A percentile compares a stretch with the other conserved stretches of the same genome.
These are phyloP conservation scores for Lepus townsendii DNA, from an alignment of 2,797 vertebrate genomes.

Conservation along the genomic window DNA sequence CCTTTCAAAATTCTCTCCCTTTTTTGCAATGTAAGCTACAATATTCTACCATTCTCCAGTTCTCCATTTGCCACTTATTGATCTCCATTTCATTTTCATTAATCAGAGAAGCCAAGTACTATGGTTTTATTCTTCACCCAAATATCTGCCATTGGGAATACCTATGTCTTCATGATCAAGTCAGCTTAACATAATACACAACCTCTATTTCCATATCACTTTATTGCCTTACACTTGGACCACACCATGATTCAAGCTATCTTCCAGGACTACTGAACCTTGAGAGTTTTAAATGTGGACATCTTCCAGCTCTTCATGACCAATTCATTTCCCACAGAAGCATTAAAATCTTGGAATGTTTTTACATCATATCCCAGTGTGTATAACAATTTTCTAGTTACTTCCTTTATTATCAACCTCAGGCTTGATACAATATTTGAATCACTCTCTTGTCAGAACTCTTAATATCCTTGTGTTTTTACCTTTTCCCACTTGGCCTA, in stretches of 20 bases:
- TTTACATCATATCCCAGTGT: not conserved
- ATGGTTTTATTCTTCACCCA: not conserved
- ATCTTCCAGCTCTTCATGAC: not conserved
- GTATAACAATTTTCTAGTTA: not conserved
- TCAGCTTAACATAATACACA: not conserved
- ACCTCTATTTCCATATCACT: not conserved
- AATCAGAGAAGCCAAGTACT: not conserved
- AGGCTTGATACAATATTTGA: not conserved
- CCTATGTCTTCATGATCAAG: fast-evolving
- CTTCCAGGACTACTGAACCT: not conserved
- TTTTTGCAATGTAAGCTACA: not conserved
- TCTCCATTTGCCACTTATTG: not conserved
- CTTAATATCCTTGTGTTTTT: not conserved
- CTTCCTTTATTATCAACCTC: not conserved
- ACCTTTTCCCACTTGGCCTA: not conserved
- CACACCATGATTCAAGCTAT: not conserved
- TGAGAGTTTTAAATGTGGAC: not conserved
- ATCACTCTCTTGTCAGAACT: not conserved
- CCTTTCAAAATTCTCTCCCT: not conserved
- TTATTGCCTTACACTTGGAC: not conserved
- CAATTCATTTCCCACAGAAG: not conserved
- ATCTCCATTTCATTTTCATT: not conserved
- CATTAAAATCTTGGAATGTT: not conserved
- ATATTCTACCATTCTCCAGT: not conserved
- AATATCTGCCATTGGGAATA: not conserved